phyloP scores from a whole-genome alignment of 2,113 vertebrate species.

The Gulo gulo region DNA sequence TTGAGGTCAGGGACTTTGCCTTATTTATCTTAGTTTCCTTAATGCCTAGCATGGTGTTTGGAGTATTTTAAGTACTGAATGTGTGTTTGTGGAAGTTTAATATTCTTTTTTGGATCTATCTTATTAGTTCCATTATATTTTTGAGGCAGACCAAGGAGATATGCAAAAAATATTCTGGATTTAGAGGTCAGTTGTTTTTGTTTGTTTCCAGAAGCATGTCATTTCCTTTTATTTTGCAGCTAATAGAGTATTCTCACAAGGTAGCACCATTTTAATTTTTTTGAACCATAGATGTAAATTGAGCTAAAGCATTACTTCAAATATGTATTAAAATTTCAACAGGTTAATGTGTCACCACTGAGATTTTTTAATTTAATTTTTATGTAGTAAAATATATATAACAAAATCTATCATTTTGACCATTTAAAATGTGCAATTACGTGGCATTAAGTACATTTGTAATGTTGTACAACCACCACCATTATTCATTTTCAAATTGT shows the following conservation, averaged over 20 bases:
- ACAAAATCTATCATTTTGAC: background rate
- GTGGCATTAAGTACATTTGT: background rate
- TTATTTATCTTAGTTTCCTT: constrained; percentile 28
- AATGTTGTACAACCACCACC: background rate
- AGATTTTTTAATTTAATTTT: background rate
- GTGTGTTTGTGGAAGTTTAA: background rate
- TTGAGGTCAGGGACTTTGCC: background rate
- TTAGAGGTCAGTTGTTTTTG: background rate
- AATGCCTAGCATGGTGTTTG: background rate
- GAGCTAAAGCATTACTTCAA: background rate
- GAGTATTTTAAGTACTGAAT: background rate
- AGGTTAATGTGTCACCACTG: background rate
- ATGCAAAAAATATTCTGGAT: background rate
- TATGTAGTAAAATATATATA: background rate
- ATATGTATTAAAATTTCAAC: background rate
- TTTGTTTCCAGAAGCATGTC: background rate
- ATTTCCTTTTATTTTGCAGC: constrained; percentile 25
- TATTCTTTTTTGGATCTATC: background rate
- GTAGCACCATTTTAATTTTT: background rate
- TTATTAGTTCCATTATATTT: background rate
- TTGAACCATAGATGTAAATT: constrained; percentile 18
- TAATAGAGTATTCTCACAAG: background rate
- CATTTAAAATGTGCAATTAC: background rate
- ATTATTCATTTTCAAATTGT: background rate
- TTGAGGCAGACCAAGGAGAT: background rate